Evolutionary conservation across 1,140 invertebrate species (phyloP), one percentile per base, ranked within the genome.

Genomic region (Leucophenga varia): DNA sequence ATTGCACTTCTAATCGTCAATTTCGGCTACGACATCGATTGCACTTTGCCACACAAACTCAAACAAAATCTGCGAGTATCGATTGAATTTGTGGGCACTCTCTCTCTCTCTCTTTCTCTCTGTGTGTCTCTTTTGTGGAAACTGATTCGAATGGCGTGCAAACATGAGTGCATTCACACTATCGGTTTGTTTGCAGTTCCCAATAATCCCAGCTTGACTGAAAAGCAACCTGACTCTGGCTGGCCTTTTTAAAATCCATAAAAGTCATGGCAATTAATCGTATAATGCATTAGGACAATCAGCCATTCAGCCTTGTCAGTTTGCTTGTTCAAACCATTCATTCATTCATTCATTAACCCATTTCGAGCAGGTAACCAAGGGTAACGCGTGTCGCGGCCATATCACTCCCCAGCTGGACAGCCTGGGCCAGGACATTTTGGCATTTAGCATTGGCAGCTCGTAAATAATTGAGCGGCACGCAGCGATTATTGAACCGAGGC

Each of bases 61-160:
- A 43, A 54, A 55, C 28, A 52, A 52, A 52, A 52, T 55, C 49
- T 55, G 52, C 38, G 49, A 38, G 34, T 47, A 55, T 55, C 49
- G 52, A 55, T 55, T 52, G 32, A 16, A 19, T 50, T 35, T 36
- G 25, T 46, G 25, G 35, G 39, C 43, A 31, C 10, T n/a, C n/a
- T n/a, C n/a, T n/a, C n/a, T n/a, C n/a, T n/a, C n/a, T n/a, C n/a
- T n/a, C n/a, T n/a, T n/a, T n/a, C n/a, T n/a, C n/a, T n/a, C n/a
- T n/a, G n/a, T n/a, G n/a, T n/a, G n/a, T n/a, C n/a, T n/a, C n/a
- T n/a, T n/a, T n/a, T n/a, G n/a, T n/a, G n/a, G 8, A 17, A 18
- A 9, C 19, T 30, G 34, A 37, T 42, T 31, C 35, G 28, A 25
- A 28, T 10, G n/a, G 13, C 25, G 30, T 34, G 28, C 14, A 35